phyloP scores from a whole-genome alignment of 2,797 vertebrate genomes.

The Nannoperca obscura region DNA sequence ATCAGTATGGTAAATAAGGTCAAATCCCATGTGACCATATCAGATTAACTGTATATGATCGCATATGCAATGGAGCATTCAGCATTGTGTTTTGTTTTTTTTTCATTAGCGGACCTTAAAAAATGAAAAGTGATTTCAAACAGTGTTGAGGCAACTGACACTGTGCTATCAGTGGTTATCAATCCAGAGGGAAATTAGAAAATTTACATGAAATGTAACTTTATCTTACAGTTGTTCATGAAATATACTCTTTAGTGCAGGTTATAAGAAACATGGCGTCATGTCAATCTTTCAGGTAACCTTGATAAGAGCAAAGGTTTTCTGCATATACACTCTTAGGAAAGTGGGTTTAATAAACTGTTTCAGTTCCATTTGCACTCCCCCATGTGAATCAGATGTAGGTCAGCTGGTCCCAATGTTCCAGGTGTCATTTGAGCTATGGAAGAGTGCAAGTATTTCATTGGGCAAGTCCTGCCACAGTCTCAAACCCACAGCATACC shows the following conservation, averaged over 20 bases:
- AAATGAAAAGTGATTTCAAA: background rate
- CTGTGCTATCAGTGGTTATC: too few species aligned
- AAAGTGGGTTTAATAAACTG: constrained; percentile 11
- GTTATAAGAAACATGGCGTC: background rate
- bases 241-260: constrained; percentile 1
- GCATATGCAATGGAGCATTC: background rate
- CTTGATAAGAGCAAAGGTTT: constrained; percentile 21
- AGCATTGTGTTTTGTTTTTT: background rate
- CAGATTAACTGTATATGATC: background rate
- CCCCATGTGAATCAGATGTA: constrained; percentile 53
- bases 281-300: constrained; percentile 24
- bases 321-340: background rate
- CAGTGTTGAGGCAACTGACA: too few species aligned
- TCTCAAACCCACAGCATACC: constrained; percentile 23
- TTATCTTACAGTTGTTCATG: background rate
- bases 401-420: constrained; percentile 61
- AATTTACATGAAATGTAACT: too few species aligned
- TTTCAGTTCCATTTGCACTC: constrained; percentile 19
- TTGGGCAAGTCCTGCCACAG: constrained; percentile 14
- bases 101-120: background rate
- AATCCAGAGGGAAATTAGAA: too few species aligned
- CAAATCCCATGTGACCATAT: constrained; percentile 8
- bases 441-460: constrained; percentile 22
- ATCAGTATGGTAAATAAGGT: constrained; percentile 20
- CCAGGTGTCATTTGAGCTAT: constrained; percentile 57